A percentile compares a stretch with the other conserved stretches of the same genome.
These are phyloP conservation scores for Nesometra sesokonis DNA, from an alignment of 35 echinoderm and acorn worm species.

Conservation along the genomic window DNA sequence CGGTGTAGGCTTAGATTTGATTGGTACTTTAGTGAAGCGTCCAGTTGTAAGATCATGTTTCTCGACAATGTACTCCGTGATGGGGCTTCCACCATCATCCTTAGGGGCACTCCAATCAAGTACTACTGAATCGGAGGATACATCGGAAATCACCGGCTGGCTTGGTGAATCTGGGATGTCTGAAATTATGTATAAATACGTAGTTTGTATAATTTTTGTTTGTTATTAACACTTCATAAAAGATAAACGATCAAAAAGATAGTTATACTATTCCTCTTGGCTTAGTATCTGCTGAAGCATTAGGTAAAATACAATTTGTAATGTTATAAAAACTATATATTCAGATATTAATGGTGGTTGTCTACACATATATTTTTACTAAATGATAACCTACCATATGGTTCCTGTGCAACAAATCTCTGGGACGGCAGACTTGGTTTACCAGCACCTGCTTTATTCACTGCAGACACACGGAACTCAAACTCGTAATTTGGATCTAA, in stretches of 20 bases:
- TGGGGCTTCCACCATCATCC: conserved; percentile 75
- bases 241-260: too few species aligned
- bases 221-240: too few species aligned
- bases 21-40: conserved; percentile 32
- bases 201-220: too few species aligned
- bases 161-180: conserved; percentile 59
- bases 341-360: too few species aligned
- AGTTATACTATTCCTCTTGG: too few species aligned
- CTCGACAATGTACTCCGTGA: conserved; percentile 73
- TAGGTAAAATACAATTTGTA: too few species aligned
- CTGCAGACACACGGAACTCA: conserved; percentile 71
- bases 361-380: too few species aligned
- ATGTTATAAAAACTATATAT: too few species aligned
- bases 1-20: conserved; percentile 11
- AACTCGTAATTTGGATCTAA: conserved; percentile 63
- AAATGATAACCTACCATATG: conserved; percentile 61
- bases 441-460: conserved; percentile 57
- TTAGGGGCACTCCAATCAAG: conserved; percentile 54
- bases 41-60: conserved; percentile 64
- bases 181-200: too few species aligned
- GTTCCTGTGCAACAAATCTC: conserved; percentile 38
- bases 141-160: conserved; percentile 37
- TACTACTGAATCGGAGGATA: conserved; percentile 42
- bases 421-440: conserved; percentile 81
- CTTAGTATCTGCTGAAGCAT: too few species aligned